These are phyloP conservation scores for Lepidurus couesii DNA, from an alignment of 1,140 invertebrate species.

Conservation along the genomic window DNA sequence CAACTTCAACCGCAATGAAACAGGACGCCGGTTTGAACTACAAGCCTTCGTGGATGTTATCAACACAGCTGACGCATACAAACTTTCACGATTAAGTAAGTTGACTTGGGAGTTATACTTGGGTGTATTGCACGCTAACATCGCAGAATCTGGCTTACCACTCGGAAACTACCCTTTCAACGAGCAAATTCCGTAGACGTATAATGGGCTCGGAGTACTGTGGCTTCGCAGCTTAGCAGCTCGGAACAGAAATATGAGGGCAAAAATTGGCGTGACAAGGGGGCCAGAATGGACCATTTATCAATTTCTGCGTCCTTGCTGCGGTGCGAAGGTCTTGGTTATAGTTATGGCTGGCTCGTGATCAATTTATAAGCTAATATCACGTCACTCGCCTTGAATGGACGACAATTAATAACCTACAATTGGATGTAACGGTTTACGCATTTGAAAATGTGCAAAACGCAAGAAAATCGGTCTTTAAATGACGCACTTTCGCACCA, in stretches of 20 bases:
- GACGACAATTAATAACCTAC: too few species aligned
- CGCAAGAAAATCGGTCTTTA: too few species aligned
- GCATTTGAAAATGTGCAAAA: too few species aligned
- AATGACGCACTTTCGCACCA: too few species aligned
- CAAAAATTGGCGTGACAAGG: not conserved
- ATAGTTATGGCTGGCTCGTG: too few species aligned
- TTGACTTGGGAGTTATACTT: not conserved
- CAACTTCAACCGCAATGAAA: conserved; percentile 70
- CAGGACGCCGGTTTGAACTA: conserved; percentile 63
- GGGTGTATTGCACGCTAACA: not conserved
- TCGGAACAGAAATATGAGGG: not conserved
- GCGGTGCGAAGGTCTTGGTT: not conserved
- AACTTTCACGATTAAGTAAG: conserved; percentile 81
- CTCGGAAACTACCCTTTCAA: not conserved
- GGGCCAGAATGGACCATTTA: not conserved
- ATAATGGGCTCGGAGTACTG: not conserved
- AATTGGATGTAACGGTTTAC: too few species aligned
- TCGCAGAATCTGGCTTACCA: not conserved
- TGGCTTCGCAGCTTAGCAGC: not conserved
- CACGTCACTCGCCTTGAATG: too few species aligned
- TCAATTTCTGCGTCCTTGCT: not conserved
- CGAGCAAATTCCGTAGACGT: not conserved
- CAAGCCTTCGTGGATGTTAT: conserved; percentile 83
- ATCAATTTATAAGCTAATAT: too few species aligned
- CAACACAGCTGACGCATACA: conserved; percentile 87